Evolutionary conservation across 2,113 vertebrate species (phyloP).

Genomic region (Engraulis encrasicolus): DNA sequence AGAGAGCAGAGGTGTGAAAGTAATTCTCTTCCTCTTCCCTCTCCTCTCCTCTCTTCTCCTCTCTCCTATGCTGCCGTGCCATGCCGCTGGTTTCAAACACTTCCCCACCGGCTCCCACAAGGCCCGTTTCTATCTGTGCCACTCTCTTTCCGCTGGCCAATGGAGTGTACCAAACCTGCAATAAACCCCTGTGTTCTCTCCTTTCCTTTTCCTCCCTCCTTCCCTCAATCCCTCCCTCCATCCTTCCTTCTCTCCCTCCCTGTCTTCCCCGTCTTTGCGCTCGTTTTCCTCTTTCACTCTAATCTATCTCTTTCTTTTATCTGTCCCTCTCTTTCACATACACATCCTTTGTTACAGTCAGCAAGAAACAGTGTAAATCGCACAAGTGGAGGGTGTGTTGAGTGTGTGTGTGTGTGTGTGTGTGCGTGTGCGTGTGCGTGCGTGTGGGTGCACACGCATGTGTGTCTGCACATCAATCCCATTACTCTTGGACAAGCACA

Average conservation of each 20-base stretch:
- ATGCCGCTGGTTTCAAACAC: not conserved
- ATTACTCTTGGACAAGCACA: slow-evolving; percentile 67
- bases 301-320: not conserved
- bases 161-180: not conserved
- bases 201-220: not conserved
- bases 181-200: not conserved
- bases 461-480: slow-evolving; percentile 62
- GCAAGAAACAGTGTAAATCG: slow-evolving; percentile 36
- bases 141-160: not conserved
- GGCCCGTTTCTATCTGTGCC: not conserved
- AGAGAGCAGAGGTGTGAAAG: not conserved
- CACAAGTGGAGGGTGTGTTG: not conserved
- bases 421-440: not conserved
- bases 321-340: not conserved
- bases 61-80: not conserved
- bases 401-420: not conserved
- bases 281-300: not conserved
- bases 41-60: not conserved
- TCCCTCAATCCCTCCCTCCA: not conserved
- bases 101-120: not conserved
- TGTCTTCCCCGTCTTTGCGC: not conserved
- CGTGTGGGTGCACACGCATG: too few species aligned
- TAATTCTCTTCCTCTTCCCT: not conserved
- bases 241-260: not conserved
- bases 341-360: slow-evolving; percentile 28